Conservation (phyloP, 2,797 vertebrate species). For the Cottoperca gobio region DNA sequence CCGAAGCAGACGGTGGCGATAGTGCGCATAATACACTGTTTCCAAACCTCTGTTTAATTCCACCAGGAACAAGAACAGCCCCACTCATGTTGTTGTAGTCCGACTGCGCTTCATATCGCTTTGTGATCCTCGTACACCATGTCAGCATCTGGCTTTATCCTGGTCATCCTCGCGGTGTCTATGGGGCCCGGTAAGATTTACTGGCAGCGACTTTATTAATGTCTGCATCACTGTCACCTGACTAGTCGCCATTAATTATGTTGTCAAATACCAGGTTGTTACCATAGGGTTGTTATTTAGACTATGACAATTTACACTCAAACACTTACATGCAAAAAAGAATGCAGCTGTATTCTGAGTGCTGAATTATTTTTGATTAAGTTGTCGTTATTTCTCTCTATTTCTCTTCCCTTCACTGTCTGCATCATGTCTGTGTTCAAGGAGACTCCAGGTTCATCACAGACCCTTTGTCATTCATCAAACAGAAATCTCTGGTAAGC, state of each 20-base stretch:
- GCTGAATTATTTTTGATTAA: too few relatives aligned
- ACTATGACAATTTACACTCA: neutral
- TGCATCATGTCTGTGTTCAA: conserved; percentile 25
- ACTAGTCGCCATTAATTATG: conserved; percentile 11
- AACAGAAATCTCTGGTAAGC: conserved; percentile 53
- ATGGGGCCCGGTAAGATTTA: conserved; percentile 65
- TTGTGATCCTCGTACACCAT: conserved; percentile 30
- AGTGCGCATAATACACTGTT: neutral
- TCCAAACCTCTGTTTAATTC: neutral
- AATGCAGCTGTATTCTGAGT: neutral
- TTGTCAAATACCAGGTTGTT: neutral
- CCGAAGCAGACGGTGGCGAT: neutral
- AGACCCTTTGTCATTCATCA: conserved; percentile 31
- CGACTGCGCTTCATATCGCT: neutral
- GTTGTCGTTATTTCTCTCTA: neutral
- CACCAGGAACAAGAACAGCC: neutral
- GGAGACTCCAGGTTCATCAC: conserved; percentile 67
- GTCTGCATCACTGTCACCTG: conserved; percentile 16
- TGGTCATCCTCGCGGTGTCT: conserved; percentile 46
- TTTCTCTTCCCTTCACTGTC: neutral
- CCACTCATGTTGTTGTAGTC: conserved; percentile 3
- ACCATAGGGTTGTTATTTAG: neutral
- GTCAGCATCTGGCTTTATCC: conserved; percentile 22
- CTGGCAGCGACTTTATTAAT: neutral
- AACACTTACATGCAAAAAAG: neutral